Conservation (phyloP, 2,113 vertebrate genomes). For the Myiozetetes cayanensis region DNA sequence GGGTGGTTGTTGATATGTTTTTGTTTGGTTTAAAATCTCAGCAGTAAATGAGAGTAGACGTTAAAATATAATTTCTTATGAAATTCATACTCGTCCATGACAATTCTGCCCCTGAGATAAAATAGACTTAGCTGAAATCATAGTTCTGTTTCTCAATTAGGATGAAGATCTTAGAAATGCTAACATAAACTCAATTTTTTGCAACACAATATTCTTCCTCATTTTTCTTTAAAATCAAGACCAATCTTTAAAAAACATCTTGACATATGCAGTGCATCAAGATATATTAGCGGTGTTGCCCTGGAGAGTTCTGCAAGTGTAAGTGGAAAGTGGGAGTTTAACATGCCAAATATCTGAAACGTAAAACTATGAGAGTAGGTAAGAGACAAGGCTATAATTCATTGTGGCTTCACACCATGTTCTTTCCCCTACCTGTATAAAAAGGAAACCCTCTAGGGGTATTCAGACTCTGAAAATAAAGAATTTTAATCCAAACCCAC, state of each 20-base stretch:
- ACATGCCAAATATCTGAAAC: not conserved
- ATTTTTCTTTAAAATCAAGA: not conserved
- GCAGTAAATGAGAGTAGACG: not conserved
- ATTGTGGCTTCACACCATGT: not conserved
- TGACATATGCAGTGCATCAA: not conserved
- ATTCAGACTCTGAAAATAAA: not conserved
- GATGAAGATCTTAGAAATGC: not conserved
- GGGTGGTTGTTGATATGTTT: fast-evolving
- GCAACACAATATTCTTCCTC: not conserved
- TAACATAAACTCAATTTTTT: not conserved
- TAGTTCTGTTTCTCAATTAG: not conserved
- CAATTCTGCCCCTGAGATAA: not conserved
- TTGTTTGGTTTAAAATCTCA: not conserved
- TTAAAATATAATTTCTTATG: not conserved
- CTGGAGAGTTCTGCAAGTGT: not conserved
- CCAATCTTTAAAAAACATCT: not conserved
- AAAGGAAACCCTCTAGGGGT: not conserved
- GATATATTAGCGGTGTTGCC: not conserved
- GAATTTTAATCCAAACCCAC: not conserved
- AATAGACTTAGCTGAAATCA: not conserved
- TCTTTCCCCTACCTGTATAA: not conserved
- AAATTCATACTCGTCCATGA: not conserved
- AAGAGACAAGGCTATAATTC: conserved; percentile 21
- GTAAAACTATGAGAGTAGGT: not conserved
- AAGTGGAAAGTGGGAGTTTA: not conserved